Conservation (phyloP, 2,113 vertebrate species). For the Bothrops jararaca region DNA sequence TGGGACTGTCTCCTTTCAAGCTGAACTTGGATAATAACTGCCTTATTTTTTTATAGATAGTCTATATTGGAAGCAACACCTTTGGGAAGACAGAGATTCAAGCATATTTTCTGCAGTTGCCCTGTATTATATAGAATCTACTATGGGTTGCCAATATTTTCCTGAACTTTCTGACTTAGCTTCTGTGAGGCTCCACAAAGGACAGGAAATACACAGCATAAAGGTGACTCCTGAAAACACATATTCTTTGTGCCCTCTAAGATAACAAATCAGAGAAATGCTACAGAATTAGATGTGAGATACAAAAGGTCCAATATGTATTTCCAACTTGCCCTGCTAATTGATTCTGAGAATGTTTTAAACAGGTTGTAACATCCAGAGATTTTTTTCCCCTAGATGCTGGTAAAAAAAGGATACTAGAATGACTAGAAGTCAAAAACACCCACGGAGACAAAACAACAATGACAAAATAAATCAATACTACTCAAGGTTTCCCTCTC, state of each 20-base stretch:
- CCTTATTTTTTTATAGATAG: background rate
- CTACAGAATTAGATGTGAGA: background rate
- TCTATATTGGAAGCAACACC: background rate
- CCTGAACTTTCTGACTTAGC: background rate
- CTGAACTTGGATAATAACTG: background rate
- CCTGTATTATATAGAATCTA: background rate
- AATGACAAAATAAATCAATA: background rate
- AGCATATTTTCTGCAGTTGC: background rate
- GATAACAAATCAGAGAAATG: background rate
- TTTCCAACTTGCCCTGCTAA: background rate
- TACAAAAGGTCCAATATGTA: background rate
- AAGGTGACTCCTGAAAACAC: background rate
- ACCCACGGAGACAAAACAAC: background rate
- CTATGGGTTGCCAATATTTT: background rate
- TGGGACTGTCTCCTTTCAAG: background rate
- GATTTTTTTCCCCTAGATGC: background rate
- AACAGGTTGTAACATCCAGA: background rate
- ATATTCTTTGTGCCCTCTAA: background rate
- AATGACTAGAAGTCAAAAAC: background rate
- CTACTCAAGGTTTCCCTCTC: background rate
- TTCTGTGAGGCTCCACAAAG: background rate
- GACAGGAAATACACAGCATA: background rate
- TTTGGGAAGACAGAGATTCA: background rate
- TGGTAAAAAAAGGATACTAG: background rate
- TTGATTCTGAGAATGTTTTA: background rate